phyloP scores from a whole-genome alignment of 2,797 vertebrate genomes.

The Sebastiscus albofasciatus region DNA sequence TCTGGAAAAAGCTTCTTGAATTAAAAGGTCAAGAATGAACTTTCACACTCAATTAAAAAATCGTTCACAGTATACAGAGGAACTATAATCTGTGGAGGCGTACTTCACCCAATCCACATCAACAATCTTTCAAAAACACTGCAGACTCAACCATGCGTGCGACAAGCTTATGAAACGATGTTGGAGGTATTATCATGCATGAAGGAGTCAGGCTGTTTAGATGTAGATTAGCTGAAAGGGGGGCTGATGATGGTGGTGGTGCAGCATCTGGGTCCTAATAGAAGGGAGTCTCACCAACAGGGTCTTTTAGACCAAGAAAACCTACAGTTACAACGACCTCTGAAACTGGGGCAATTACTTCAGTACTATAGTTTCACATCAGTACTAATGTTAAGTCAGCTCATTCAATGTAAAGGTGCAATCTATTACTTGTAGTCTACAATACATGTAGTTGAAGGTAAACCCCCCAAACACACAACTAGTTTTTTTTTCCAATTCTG shows the following conservation, averaged over 20 bases:
- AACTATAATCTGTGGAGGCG: neutral
- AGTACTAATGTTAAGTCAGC: neutral
- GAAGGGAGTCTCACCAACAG: neutral
- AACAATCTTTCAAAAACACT: neutral
- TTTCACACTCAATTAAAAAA: neutral
- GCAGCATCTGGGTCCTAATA: neutral
- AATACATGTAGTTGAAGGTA: neutral
- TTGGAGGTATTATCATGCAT: neutral
- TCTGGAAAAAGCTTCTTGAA: neutral
- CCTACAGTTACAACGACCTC: neutral
- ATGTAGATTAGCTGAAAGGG: neutral
- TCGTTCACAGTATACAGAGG: neutral
- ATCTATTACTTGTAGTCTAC: neutral
- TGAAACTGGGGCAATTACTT: neutral
- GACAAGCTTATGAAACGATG: conserved; percentile 32
- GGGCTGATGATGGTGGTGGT: neutral
- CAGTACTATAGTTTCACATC: neutral
- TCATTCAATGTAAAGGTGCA: neutral
- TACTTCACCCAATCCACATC: neutral
- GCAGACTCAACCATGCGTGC: conserved; percentile 25
- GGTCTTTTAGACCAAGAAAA: conserved; percentile 7
- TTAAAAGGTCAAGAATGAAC: neutral
- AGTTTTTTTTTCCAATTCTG: too few species aligned
- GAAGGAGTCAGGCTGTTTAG: neutral
- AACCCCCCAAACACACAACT: neutral